These are phyloP conservation scores for Ianthella basta DNA, from an alignment of 37 sponge, comb jelly and placozoan species.

Conservation along the genomic window DNA sequence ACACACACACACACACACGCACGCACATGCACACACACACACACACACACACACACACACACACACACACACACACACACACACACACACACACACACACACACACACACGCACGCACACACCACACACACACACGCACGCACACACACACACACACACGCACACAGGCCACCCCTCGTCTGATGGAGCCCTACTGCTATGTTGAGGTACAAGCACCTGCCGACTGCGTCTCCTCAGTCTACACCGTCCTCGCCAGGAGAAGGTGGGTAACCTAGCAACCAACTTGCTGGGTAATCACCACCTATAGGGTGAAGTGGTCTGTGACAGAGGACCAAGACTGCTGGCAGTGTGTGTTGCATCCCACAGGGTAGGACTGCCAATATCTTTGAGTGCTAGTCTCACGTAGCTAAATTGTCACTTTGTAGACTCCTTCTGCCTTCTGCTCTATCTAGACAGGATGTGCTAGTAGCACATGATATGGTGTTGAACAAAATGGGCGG, in stretches of 20 bases:
- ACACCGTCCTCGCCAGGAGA: conserved; percentile 93
- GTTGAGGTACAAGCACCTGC: conserved; percentile 98
- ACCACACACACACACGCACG: not conserved
- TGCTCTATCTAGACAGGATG: too few species aligned
- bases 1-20: conserved; percentile 19
- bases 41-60: not conserved
- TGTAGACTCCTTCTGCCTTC: too few species aligned
- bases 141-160: not conserved
- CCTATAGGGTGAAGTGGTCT: not conserved
- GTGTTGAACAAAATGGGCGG: too few species aligned
- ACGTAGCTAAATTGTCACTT: too few species aligned
- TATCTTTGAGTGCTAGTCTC: too few species aligned
- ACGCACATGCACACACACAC: not conserved
- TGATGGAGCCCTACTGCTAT: conserved; percentile 98
- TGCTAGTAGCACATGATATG: too few species aligned
- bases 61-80: not conserved
- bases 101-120: conserved; percentile 5
- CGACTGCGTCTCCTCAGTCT: conserved; percentile 98
- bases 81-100: not conserved
- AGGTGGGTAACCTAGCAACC: conserved; percentile 47
- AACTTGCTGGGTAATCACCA: too few species aligned
- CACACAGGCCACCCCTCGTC: conserved; percentile 89
- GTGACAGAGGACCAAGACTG: too few species aligned
- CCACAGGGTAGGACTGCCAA: too few species aligned
- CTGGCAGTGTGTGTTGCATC: too few species aligned